phyloP scores from a whole-genome alignment of 1,140 invertebrate genomes.

The Chionoecetes opilio region DNA sequence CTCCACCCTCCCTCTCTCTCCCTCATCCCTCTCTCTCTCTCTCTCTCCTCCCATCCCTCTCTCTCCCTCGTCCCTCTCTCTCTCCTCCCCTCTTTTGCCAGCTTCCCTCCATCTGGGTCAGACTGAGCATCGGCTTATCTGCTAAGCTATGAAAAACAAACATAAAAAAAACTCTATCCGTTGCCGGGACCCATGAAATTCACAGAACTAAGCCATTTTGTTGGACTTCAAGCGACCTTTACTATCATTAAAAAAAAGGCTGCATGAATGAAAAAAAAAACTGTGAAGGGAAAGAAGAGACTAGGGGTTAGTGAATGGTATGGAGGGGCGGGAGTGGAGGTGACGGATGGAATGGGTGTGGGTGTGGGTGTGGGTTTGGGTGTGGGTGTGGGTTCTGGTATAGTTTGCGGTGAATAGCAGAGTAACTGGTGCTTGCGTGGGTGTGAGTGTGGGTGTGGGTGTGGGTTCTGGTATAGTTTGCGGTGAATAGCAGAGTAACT shows the following conservation, averaged over 20 bases:
- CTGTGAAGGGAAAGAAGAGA: not conserved
- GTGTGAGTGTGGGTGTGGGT: not conserved
- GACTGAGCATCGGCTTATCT: slow-evolving; percentile 27
- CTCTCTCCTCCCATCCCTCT: not conserved
- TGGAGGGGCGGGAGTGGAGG: not conserved
- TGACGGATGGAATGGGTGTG: not conserved
- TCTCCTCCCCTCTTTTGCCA: not conserved
- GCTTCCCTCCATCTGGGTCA: not conserved
- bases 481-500: not conserved
- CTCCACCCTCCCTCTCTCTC: no score
- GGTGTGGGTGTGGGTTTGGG: not conserved
- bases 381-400: no score
- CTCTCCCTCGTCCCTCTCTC: not conserved
- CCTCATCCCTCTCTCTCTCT: not conserved
- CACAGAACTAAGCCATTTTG: slow-evolving; percentile 19
- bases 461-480: not conserved
- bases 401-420: no score
- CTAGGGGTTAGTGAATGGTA: no score
- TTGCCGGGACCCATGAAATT: slow-evolving; percentile 7
- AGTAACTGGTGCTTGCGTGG: not conserved
- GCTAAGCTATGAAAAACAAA: slow-evolving; percentile 10
- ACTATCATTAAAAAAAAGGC: slow-evolving; percentile 11
- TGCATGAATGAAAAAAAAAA: not conserved
- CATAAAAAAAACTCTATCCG: slow-evolving; percentile 30
- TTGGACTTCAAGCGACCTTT: slow-evolving; percentile 7